These are phyloP conservation scores for Amphimedon queenslandica DNA, from an alignment of 37 sponge, comb jelly and placozoan species.

Conservation along the genomic window DNA sequence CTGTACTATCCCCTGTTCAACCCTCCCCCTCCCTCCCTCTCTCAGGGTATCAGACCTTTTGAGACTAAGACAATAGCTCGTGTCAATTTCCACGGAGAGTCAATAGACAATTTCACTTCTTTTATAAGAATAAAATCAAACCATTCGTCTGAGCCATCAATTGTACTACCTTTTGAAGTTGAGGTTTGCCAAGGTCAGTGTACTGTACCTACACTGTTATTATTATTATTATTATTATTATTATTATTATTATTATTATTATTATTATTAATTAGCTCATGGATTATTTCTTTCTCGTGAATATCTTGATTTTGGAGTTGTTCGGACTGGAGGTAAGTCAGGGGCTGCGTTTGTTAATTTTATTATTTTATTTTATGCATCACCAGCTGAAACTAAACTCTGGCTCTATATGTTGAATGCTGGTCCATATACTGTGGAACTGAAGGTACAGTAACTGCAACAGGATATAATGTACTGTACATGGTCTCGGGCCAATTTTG, in stretches of 20 bases:
- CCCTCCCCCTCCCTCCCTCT: not conserved
- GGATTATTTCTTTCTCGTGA: conserved; percentile 53
- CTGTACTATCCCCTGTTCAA: not conserved
- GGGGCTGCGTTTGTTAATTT: not conserved
- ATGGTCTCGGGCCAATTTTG: no score
- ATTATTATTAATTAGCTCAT: not conserved
- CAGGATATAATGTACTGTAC: no score
- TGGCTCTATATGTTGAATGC: conserved; percentile 61
- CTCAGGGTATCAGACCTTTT: conserved; percentile 74
- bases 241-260: not conserved
- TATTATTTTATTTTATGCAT: not conserved
- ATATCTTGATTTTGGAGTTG: conserved; percentile 44
- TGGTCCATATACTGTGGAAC: conserved; percentile 36
- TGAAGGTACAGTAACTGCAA: conserved; percentile 50
- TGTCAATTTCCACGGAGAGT: conserved; percentile 58
- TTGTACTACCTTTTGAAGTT: conserved; percentile 84
- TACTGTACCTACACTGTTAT: not conserved
- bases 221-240: not conserved
- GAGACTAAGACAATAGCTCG: conserved; percentile 77
- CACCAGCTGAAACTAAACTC: not conserved
- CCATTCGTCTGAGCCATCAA: conserved; percentile 5
- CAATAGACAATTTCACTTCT: conserved; percentile 59
- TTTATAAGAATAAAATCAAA: conserved; percentile 78
- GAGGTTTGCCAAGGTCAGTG: conserved; percentile 53
- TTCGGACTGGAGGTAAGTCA: conserved; percentile 47